These are phyloP conservation scores for Alectoris magna DNA, from an alignment of 2,797 vertebrate species.

Conservation along the genomic window DNA sequence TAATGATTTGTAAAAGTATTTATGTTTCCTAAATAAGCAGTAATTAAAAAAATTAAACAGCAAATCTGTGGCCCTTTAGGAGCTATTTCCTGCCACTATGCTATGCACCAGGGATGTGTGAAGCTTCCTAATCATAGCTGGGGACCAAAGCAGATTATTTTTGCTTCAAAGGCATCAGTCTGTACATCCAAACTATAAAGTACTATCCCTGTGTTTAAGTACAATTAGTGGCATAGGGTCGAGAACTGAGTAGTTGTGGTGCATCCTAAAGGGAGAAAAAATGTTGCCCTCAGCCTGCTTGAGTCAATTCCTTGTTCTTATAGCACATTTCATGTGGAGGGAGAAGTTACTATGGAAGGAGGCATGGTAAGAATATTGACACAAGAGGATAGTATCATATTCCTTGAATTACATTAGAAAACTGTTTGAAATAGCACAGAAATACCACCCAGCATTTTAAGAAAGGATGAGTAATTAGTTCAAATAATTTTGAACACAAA, in stretches of 20 bases:
- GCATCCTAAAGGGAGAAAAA: background rate
- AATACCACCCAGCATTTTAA: background rate
- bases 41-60: constrained; percentile 69
- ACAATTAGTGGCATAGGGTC: background rate
- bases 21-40: constrained; percentile 70
- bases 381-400: background rate
- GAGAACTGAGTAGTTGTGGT: background rate
- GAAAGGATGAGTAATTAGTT: constrained; percentile 48
- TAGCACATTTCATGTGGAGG: background rate
- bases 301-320: background rate
- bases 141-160: constrained; percentile 57
- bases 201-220: background rate
- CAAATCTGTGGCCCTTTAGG: constrained; percentile 61
- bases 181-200: constrained; percentile 8
- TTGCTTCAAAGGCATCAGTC: background rate
- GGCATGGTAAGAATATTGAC: background rate
- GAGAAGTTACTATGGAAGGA: background rate
- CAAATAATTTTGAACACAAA: constrained; percentile 37
- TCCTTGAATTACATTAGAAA: background rate
- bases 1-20: constrained; percentile 71
- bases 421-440: background rate
- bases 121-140: constrained; percentile 54
- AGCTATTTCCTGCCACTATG: constrained; percentile 54
- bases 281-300: background rate
- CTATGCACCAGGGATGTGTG: constrained; percentile 31